phyloP scores from a whole-genome alignment of 1,140 invertebrate genomes.

The Halesus radiatus region DNA sequence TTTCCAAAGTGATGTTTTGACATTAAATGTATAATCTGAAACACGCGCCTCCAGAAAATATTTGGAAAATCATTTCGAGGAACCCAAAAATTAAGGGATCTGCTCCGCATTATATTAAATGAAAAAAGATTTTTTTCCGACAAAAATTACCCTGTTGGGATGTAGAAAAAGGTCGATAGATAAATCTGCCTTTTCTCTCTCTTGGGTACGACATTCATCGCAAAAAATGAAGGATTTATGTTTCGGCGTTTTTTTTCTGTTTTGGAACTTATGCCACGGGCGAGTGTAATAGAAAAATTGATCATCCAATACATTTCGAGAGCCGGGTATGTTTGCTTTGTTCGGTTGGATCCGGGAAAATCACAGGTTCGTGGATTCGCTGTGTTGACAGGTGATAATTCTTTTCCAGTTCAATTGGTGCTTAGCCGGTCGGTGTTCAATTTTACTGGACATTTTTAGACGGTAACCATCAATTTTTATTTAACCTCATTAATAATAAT shows the following conservation, averaged over 20 bases:
- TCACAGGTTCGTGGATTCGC: not conserved
- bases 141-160: conserved; percentile 17
- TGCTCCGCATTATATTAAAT: not conserved
- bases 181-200: conserved; percentile 4
- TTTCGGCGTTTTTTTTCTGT: not conserved
- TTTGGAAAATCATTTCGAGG: not conserved
- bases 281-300: not conserved
- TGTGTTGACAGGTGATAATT: no score
- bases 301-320: not conserved
- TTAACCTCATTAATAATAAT: no score
- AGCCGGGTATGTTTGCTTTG: not conserved
- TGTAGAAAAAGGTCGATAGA: conserved; percentile 2
- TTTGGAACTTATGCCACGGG: not conserved
- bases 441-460: no score
- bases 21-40: no score
- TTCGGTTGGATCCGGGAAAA: not conserved
- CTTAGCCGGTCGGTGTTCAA: no score
- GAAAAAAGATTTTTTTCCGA: conserved; percentile 1
- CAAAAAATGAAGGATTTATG: conserved; percentile 1
- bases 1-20: not conserved
- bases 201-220: conserved; percentile 1
- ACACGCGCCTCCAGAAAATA: no score
- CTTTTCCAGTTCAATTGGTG: no score
- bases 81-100: not conserved
- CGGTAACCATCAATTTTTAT: no score